Evolutionary conservation across 2,797 vertebrate species (phyloP), one percentile per base, ranked within the genome.

Genomic region (Phylloscopus collybita): DNA sequence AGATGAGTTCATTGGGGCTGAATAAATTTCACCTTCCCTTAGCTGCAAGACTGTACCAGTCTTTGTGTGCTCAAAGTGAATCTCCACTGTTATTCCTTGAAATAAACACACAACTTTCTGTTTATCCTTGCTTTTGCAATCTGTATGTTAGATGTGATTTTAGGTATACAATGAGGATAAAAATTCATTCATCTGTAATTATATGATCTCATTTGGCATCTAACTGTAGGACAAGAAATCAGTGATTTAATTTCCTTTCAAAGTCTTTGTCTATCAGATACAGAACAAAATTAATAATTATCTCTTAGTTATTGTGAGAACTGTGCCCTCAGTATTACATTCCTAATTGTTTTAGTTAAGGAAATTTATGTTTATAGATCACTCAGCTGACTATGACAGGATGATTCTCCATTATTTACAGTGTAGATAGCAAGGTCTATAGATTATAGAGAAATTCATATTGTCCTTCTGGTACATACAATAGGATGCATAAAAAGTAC

Each of bases 231-330:
- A 80, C 85, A 97, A 93, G 76, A 98, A 97, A 97, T 97, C 91
- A 95, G 85, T 96, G 90, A 97, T 97, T 97, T 96, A 95, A 97
- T 94, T 97, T 97, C 72, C 61, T 94, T 93, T 97, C 76, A 89
- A 83, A 82, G 60, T 90, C 82, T 91, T 96, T 97, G 95, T 95
- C 96, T 96, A 92, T 97, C 94, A 96, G 89, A 93, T 54, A 56
- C 67, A 87, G 88, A 97, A 96, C 90, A 97, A 95, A 89, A 80
- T 91, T 91, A 88, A 84, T 93, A 96, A 97, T 96, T 97, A 96
- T 75, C 89, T 80, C 81, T 85, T 91, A 29, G 66, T 95, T 97
- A 76, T 87, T 94, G 90, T 96, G 91, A 97, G 70, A 85, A 95
- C 50, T 75, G 25, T 94, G 86, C 75, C 73, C 94, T 90, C 70